Conservation (phyloP, 2,797 vertebrate genomes). For the Chaunax sp. region DNA sequence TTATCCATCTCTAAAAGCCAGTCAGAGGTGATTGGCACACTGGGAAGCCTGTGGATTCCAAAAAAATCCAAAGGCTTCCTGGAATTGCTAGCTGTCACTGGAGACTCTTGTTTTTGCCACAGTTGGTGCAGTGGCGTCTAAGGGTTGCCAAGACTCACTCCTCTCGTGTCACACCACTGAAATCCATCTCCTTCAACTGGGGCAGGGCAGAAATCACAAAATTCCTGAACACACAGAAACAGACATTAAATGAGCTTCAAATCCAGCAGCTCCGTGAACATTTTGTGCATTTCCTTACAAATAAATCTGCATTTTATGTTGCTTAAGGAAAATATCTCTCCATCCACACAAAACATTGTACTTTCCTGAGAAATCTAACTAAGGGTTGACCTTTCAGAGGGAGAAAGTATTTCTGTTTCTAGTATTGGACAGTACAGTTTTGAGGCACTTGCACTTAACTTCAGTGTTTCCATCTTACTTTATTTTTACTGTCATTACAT, state of each 20-base stretch:
- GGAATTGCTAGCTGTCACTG: not conserved
- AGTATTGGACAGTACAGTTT: too few relatives aligned
- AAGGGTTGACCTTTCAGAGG: too few relatives aligned
- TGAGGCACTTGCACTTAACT: too few relatives aligned
- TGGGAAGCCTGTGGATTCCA: too few relatives aligned
- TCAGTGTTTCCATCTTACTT: too few relatives aligned
- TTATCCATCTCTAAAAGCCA: not conserved
- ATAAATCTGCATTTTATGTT: not conserved
- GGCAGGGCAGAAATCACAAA: conserved; percentile 82
- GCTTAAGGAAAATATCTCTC: not conserved
- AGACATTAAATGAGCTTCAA: conserved; percentile 2
- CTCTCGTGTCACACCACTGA: conserved; percentile 83
- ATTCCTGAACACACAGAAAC: conserved; percentile 65
- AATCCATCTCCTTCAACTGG: conserved; percentile 84
- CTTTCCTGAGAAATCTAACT: too few relatives aligned
- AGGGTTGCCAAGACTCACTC: conserved; percentile 77
- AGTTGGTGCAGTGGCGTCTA: conserved; percentile 62
- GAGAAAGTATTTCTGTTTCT: too few relatives aligned
- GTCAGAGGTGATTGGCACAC: conserved; percentile 3
- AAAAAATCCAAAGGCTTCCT: too few relatives aligned
- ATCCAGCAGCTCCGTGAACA: not conserved
- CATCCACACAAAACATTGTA: too few relatives aligned
- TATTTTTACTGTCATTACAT: too few relatives aligned
- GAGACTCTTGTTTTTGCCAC: not conserved
- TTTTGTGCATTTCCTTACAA: not conserved